Conservation (phyloP, 1,140 invertebrate species). For the Drosophila nasuta region DNA sequence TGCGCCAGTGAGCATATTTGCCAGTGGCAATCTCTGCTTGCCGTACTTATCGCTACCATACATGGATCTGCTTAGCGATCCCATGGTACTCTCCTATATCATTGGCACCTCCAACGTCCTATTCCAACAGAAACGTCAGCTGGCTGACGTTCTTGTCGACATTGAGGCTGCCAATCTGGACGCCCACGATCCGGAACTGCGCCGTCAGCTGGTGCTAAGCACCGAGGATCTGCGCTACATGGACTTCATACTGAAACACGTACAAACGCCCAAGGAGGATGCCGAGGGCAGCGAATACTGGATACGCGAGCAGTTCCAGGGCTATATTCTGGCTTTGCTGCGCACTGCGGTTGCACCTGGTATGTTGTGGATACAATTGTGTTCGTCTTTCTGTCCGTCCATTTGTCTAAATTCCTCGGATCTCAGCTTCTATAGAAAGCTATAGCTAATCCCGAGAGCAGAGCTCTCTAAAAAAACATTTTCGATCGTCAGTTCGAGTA, state of each 20-base stretch:
- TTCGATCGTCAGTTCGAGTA: too few species aligned
- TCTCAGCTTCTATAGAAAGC: too few species aligned
- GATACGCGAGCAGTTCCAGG: conserved; percentile 97
- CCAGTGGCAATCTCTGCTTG: conserved; percentile 96
- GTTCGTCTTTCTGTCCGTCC: too few species aligned
- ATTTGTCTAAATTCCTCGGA: too few species aligned
- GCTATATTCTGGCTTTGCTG: conserved; percentile 95
- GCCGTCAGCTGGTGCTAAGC: conserved; percentile 93
- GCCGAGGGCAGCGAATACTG: conserved; percentile 97
- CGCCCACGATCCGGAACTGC: conserved; percentile 93
- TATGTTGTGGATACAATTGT: conserved; percentile 61
- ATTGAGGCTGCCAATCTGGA: conserved; percentile 95
- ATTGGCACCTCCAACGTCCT: conserved; percentile 99
- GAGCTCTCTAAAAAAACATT: too few species aligned
- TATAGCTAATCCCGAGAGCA: too few species aligned
- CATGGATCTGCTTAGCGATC: conserved; percentile 95
- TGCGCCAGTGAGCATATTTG: conserved; percentile 95
- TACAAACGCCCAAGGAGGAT: conserved; percentile 91
- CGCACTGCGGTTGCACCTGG: conserved; percentile 92
- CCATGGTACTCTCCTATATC: conserved; percentile 95
- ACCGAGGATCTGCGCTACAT: conserved; percentile 98
- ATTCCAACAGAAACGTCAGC: conserved; percentile 97
- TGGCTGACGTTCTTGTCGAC: conserved; percentile 96
- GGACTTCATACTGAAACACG: conserved; percentile 95
- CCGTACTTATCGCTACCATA: conserved; percentile 98